Base-by-base conservation (phyloP, 2,113 vertebrate genomes). In the Dryoscopus gambensis region DNA sequence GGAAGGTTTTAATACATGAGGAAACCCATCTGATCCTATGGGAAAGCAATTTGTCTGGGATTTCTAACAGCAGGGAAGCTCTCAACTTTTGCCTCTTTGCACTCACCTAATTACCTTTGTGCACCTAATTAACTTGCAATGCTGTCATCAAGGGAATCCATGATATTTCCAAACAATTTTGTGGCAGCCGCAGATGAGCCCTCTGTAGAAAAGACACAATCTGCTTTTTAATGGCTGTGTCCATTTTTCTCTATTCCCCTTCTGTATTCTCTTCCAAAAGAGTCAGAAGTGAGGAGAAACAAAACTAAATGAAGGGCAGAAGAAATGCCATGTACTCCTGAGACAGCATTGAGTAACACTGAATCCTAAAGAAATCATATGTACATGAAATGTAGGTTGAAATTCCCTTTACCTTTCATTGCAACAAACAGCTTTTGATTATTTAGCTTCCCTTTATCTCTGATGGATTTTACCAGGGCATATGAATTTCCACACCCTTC, bases 91-190 rank as follows among this genome's bases (percentile, higher is more conserved):
- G 57, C 65, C 31, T 73, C 84, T 89, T 89, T 87, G 67, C 73
- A 76, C 53, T 85, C 64, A 85, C 74, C 74, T 93, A 78, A 87
- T 93, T 93, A 79, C 49, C 81, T 78, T 78, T 76, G 57, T 91
- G 57, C 37, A 80, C 87, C 67, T 95, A 91, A 93, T 93, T 96
- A 96, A 91, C 67, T 91, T 55, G 40, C 87, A 95, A 16, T 57
- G 65, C 55, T 91, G 49, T 73, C 75, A 77, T 57, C 89, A 63
- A 62, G 89, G 91, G 94, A 96, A 83, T 87, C 78, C 42, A 35
- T 76, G 37, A 69, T 94, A 94, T 96, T 96, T 91, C 81, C 78
- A 93, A 93, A 94, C 57, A 94, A 69, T 93, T 89, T 46, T 53
- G 40, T 82, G 59, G 67, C 81, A 95, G 84, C 56, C 0, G 0